Base-by-base conservation (phyloP, 2,888 invertebrate species). In the Molanna angustata region DNA sequence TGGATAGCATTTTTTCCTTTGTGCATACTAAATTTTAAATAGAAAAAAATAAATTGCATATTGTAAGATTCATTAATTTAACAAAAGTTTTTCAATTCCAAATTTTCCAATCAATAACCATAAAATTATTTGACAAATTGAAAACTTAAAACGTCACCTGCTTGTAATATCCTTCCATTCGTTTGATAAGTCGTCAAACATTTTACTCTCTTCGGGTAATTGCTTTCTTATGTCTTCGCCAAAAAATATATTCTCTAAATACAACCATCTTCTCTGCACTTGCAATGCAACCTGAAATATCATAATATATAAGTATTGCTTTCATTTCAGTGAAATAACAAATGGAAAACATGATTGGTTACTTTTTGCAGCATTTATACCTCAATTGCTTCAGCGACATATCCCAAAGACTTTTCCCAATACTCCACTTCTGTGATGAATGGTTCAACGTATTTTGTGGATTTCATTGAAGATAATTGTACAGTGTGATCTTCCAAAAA, bases 181-280 rank as follows among this genome's bases (percentile, higher is more conserved):
- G 2, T 70, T 69, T n/a, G 87, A 85, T 22, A 94, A 70, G 11
- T 72, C 73, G 63, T 87, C 85, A 72, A 92, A 94, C 57, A 86
- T 82, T 49, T 80, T 74, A 0, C 88, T 83, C 71, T 90, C 90
- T 50, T 71, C 71, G 0, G 93, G 92, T 47, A 94, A 70, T 68
- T 94, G 92, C 62, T 86, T 88, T 54, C 88, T 77, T 52, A 94
- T 92, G 67, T 94, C 93, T 69, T 93, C 93, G 1, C 91, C 90
- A 58, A 78, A 75, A 71, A 94, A 93, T 66, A 94, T 93, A 66
- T 86, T 93, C 80, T 93, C 92, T 40, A 94, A 74, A 68, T 94
- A 93, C 57, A 92, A 73, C 80, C 90, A 94, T 59, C 89, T 86
- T 19, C 89, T 78, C 71, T 94, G 94, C 0, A 93, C 90, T 64